Conservation (phyloP, 2,113 vertebrate species). For the Sebastes fasciatus region DNA sequence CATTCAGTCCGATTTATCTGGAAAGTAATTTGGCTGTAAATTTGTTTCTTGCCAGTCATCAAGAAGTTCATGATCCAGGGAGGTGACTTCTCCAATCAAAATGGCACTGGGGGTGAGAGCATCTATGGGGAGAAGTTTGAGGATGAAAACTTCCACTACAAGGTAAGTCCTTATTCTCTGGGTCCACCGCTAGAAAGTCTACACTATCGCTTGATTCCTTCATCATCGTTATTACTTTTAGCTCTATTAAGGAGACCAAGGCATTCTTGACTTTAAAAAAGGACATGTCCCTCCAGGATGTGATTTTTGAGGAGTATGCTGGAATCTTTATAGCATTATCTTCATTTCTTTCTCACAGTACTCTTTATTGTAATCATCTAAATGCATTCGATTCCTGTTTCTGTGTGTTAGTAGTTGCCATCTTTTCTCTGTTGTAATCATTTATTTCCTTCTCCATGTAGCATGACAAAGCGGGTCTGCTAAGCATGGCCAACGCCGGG, state of each 20-base stretch:
- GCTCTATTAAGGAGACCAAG: not conserved
- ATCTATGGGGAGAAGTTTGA: conserved; percentile 99
- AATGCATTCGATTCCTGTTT: not conserved
- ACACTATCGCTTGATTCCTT: not conserved
- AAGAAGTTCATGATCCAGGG: conserved; percentile 98
- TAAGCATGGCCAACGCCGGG: conserved; percentile 98
- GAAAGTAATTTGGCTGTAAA: conserved; percentile 3
- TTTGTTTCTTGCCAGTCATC: conserved; percentile 86
- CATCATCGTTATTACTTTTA: not conserved
- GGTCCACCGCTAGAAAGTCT: not conserved
- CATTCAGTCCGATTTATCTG: not conserved
- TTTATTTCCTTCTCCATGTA: conserved; percentile 54
- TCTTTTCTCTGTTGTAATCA: not conserved
- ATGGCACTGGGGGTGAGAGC: conserved; percentile 97
- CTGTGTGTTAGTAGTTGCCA: not conserved
- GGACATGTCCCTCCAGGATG: not conserved
- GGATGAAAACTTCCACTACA: conserved; percentile 97
- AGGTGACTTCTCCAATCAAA: conserved; percentile 97
- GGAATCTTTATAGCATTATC: not conserved
- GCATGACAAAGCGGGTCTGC: conserved; percentile 92
- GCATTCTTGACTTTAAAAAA: not conserved
- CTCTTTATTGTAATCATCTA: not conserved
- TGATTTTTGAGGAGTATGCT: not conserved
- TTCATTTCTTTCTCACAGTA: not conserved
- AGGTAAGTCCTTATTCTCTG: conserved; percentile 80